Evolutionary conservation across 2,113 vertebrate species (phyloP).

Genomic region (Podarcis muralis): DNA sequence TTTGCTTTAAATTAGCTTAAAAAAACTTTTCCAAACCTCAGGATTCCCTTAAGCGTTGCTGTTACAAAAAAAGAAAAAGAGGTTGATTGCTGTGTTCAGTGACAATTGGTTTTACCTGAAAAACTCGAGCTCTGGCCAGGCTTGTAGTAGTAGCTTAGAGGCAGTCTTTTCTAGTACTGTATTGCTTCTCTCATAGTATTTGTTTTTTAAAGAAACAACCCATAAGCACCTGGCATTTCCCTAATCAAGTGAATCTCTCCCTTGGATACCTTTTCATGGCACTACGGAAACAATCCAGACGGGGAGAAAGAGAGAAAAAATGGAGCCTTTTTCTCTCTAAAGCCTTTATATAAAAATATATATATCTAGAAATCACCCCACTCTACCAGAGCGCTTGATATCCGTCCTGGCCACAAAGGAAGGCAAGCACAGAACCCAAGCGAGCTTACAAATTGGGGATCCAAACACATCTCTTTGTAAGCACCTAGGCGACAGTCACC

Average conservation of each 20-base stretch:
- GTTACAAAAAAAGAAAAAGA: too few species aligned
- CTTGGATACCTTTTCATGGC: not conserved
- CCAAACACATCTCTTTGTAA: not conserved
- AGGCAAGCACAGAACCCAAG: too few species aligned
- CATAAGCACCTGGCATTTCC: not conserved
- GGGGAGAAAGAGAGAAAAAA: not conserved
- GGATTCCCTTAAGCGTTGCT: too few species aligned
- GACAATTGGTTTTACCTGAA: not conserved
- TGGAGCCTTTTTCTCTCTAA: too few species aligned
- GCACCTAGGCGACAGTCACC: not conserved
- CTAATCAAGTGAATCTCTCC: not conserved
- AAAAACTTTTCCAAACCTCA: too few species aligned
- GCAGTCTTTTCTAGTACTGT: not conserved
- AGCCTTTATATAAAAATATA: too few species aligned
- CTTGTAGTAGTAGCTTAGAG: not conserved
- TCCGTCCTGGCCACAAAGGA: too few species aligned
- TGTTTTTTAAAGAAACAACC: too few species aligned
- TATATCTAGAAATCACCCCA: too few species aligned
- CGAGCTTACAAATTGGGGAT: not conserved
- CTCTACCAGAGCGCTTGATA: too few species aligned
- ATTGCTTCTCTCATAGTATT: too few species aligned
- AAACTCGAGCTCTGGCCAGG: not conserved
- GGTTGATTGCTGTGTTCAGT: not conserved
- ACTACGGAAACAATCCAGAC: not conserved
- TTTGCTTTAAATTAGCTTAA: too few species aligned